Evolutionary conservation across 2,113 vertebrate species (phyloP).

Genomic region (Oncorhynchus gorbuscha): DNA sequence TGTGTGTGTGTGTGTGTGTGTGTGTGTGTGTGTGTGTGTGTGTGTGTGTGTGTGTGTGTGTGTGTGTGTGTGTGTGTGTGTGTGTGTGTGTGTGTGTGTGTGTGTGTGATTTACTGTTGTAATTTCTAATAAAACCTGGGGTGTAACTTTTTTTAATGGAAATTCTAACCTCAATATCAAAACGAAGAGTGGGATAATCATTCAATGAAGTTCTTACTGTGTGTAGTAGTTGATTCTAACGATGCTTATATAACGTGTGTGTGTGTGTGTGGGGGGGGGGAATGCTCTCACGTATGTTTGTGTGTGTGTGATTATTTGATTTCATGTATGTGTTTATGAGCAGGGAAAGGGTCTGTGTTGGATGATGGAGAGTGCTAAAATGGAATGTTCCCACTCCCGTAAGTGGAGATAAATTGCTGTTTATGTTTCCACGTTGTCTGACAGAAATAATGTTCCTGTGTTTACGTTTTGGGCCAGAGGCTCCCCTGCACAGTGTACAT

Average conservation of each 20-base stretch:
- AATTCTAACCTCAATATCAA: background rate
- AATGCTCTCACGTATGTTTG: background rate
- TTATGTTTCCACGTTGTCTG: constrained; percentile 45
- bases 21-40: constrained; percentile 2
- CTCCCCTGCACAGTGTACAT: constrained; percentile 15
- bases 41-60: constrained; percentile 3
- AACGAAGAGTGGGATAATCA: background rate
- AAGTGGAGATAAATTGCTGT: constrained; percentile 44
- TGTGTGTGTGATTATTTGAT: constrained; percentile 1
- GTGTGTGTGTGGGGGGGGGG: background rate
- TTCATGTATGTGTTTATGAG: background rate
- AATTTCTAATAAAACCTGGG: background rate
- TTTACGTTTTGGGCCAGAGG: constrained; percentile 40
- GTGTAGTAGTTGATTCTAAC: too few relatives aligned
- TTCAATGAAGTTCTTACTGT: background rate
- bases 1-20: constrained; percentile 1
- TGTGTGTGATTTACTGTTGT: background rate
- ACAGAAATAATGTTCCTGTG: constrained; percentile 42
- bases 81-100: constrained; percentile 2
- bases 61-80: constrained; percentile 1
- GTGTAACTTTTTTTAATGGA: background rate
- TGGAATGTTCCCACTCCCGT: constrained; percentile 31
- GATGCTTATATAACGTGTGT: background rate
- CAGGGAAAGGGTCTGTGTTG: background rate
- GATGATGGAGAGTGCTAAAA: constrained; percentile 17